A percentile compares a stretch with the other conserved stretches of the same genome.
These are phyloP conservation scores for Cephus rjabovi DNA, from an alignment of 2,888 invertebrate species.

Conservation along the genomic window DNA sequence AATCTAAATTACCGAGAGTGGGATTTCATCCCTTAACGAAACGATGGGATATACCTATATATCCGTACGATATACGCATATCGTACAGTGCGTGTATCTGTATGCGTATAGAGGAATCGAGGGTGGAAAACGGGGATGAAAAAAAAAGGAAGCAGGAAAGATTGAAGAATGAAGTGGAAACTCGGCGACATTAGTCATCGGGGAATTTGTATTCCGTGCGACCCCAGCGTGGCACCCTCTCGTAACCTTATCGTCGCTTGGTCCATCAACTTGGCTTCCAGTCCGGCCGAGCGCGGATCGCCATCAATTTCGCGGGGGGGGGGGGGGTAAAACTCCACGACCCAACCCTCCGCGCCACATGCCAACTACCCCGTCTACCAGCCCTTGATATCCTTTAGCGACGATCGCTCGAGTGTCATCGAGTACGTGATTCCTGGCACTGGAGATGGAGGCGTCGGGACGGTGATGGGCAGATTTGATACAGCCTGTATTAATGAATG, in stretches of 20 bases:
- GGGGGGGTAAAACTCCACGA: background rate
- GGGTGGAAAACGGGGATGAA: background rate
- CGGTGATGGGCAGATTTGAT: background rate
- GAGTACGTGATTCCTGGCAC: background rate
- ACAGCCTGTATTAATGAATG: background rate
- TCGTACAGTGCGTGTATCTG: background rate
- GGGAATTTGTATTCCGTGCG: slow-evolving; percentile 52
- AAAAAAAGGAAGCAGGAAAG: slow-evolving; percentile 14
- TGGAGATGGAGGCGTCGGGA: background rate
- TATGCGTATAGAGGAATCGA: background rate
- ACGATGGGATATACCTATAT: no score
- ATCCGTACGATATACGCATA: no score
- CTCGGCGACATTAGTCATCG: slow-evolving; percentile 52
- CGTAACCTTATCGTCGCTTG: slow-evolving; percentile 55
- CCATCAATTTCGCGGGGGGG: slow-evolving; percentile 51
- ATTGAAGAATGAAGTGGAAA: slow-evolving; percentile 55
- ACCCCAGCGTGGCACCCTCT: slow-evolving; percentile 37
- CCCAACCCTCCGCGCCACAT: background rate
- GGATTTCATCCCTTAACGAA: background rate
- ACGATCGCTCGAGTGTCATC: background rate
- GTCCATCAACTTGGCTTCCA: slow-evolving; percentile 56
- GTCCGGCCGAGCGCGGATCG: slow-evolving; percentile 45
- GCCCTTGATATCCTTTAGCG: background rate
- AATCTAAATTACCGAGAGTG: background rate
- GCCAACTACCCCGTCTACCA: no score